phyloP scores from a whole-genome alignment of 2,113 vertebrate species.

The Puffinus mauretanicus region DNA sequence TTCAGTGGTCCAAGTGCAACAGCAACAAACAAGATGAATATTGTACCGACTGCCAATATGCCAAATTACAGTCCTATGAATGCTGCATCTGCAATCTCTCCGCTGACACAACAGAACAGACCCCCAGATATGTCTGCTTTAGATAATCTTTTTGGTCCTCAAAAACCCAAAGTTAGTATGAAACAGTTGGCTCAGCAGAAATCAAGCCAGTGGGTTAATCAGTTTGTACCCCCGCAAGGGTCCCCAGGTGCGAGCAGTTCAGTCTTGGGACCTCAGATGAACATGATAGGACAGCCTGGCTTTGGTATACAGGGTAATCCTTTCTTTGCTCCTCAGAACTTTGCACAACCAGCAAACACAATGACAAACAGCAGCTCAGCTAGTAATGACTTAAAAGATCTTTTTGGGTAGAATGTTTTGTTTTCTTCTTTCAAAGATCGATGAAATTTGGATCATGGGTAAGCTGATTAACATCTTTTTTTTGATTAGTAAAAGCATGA shows the following conservation, averaged over 20 bases:
- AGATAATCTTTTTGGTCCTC: constrained; percentile 90
- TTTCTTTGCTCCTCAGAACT: constrained; percentile 96
- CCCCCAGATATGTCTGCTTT: constrained; percentile 87
- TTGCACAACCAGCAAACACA: constrained; percentile 83
- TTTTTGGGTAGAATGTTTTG: constrained; percentile 84
- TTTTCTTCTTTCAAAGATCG: constrained; percentile 16
- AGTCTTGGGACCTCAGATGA: constrained; percentile 75
- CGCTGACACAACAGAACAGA: constrained; percentile 74
- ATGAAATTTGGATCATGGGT: constrained; percentile 64
- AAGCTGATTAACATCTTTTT: constrained; percentile 65
- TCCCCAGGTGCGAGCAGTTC: constrained; percentile 69
- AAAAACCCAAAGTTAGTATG: constrained; percentile 93
- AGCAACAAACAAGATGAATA: constrained; percentile 63
- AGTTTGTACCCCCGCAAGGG: constrained; percentile 80
- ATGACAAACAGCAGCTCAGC: constrained; percentile 85
- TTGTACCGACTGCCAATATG: constrained; percentile 80
- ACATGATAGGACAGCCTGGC: constrained; percentile 74
- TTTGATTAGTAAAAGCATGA: constrained; percentile 37
- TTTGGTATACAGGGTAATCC: constrained; percentile 95
- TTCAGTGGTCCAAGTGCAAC: constrained; percentile 73
- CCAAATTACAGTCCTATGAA: constrained; percentile 83
- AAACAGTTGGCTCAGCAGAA: constrained; percentile 90
- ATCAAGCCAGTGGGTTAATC: constrained; percentile 86
- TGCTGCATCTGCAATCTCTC: constrained; percentile 58
- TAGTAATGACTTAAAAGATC: constrained; percentile 95